Evolutionary conservation across 2,888 invertebrate genomes (phyloP).

Genomic region (Oxytorus armatus): DNA sequence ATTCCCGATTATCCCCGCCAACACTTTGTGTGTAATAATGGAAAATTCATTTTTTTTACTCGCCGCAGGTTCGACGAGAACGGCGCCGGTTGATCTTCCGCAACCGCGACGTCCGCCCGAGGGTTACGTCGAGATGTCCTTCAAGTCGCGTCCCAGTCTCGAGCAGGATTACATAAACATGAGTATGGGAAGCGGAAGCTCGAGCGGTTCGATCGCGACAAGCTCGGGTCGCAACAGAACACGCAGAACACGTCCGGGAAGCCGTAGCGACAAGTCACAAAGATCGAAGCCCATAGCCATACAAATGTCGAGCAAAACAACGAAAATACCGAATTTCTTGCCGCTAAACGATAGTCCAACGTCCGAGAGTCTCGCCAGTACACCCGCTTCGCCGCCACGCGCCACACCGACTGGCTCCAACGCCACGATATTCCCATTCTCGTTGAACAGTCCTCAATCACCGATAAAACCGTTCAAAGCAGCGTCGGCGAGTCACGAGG

Average conservation of each 20-base stretch:
- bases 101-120: slow-evolving; percentile 85
- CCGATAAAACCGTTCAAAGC: slow-evolving; percentile 85
- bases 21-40: slow-evolving; percentile 2
- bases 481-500: slow-evolving; percentile 17
- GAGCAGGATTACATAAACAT: slow-evolving; percentile 87
- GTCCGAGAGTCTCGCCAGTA: slow-evolving; percentile 83
- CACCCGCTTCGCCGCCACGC: slow-evolving; percentile 85
- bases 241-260: slow-evolving; percentile 70
- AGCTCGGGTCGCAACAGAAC: slow-evolving; percentile 76
- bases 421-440: slow-evolving; percentile 89
- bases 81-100: slow-evolving; percentile 83
- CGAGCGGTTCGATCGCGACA: slow-evolving; percentile 68
- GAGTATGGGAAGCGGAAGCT: slow-evolving; percentile 80
- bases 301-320: slow-evolving; percentile 82
- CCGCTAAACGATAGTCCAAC: slow-evolving; percentile 84
- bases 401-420: slow-evolving; percentile 87
- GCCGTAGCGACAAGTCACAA: slow-evolving; percentile 84
- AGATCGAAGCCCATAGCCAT: slow-evolving; percentile 89
- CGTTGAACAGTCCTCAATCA: slow-evolving; percentile 88
- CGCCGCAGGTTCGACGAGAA: slow-evolving; percentile 78
- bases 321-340: slow-evolving; percentile 83
- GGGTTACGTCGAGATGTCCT: slow-evolving; percentile 89
- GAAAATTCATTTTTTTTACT: not conserved
- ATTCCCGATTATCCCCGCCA: not conserved
- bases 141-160: slow-evolving; percentile 82